phyloP scores from a whole-genome alignment of 2,113 vertebrate species.

The Anhinga anhinga region DNA sequence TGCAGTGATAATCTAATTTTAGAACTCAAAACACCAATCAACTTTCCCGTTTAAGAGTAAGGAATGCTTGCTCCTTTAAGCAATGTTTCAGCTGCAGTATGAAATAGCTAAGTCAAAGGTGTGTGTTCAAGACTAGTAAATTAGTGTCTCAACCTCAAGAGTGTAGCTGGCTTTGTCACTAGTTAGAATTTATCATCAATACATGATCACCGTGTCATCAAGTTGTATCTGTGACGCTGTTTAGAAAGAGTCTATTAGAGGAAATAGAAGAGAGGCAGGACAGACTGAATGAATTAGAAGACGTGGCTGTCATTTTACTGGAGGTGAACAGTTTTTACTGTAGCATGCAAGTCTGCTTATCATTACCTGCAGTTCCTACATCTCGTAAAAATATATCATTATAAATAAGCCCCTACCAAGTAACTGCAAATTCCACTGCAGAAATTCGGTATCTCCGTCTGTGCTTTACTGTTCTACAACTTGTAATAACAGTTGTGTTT shows the following conservation, averaged over 20 bases:
- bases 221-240: neutral
- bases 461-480: neutral
- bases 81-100: neutral
- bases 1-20: neutral
- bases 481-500: neutral
- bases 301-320: neutral
- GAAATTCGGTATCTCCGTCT: neutral
- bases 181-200: neutral
- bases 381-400: neutral
- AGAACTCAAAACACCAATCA: neutral
- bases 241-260: neutral
- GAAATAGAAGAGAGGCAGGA: neutral
- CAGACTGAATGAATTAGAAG: neutral
- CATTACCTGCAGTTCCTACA: neutral
- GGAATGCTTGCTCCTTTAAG: neutral
- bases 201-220: neutral
- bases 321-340: neutral
- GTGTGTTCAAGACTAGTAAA: neutral
- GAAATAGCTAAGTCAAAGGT: neutral
- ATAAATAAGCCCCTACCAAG: neutral
- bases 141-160: too few species aligned
- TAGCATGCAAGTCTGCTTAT: neutral
- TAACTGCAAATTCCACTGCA: neutral
- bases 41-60: neutral
- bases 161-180: neutral